Base-by-base conservation (phyloP, 2,888 invertebrate species). In the Drosophila greeni region DNA sequence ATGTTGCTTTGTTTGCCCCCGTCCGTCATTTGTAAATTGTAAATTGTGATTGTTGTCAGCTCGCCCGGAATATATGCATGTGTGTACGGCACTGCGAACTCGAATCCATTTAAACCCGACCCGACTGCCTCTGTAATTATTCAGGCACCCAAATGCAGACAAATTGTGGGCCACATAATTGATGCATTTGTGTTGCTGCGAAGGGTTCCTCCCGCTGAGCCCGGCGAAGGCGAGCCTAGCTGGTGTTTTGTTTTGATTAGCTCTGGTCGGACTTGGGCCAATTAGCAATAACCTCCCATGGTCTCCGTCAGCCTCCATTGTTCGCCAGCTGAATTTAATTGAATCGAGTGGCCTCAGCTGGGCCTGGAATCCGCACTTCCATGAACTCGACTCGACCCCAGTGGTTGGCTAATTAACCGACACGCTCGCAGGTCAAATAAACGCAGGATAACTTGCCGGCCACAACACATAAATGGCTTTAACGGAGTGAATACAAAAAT, bases 311-410 rank as follows among this genome's bases (percentile, higher is more conserved):
- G 42, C 40, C 43, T 43, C 65, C 72, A 76, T 71, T 80, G 81
- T 80, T 76, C 74, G 77, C 53, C 72, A 66, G 83, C 64, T 68
- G 66, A 83, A 83, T 81, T 77, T 81, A 83, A 77, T 79, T 79
- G 83, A 79, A 81, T 81, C 75, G 83, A 71, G 71, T 70, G 73
- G 75, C 73, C 77, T 74, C 83, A 79, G 83, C 81, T 82, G 77
- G 71, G 70, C 73, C 66, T 69, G 61, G 70, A 73, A 68, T 68
- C 66, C 66, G 64, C 68, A 81, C 61, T 72, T 66, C 64, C 59
- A 66, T 68, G 65, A 51, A 70, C 59, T 40, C 52, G 36, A 51
- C 43, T 39, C 29, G 26, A 51, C 39, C 42, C 55, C 36, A 43
- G 24, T 36, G 64, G 62, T 20, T 36, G 49, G 49, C 64, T 43